Evolutionary conservation across 2,888 invertebrate genomes (phyloP).

Genomic region (Hirtodrosophila cameraria): DNA sequence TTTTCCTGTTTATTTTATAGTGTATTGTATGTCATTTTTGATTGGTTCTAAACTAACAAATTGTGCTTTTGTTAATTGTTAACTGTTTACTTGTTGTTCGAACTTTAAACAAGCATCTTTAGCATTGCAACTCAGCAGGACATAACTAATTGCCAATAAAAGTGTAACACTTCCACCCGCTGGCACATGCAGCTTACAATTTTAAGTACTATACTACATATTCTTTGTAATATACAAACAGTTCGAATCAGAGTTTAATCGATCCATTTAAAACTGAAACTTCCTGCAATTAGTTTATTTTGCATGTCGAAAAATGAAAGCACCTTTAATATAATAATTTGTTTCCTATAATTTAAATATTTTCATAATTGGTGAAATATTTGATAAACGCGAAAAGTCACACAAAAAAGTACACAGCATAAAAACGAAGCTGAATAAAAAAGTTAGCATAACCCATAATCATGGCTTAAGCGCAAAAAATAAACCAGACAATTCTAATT

Average conservation of each 20-base stretch:
- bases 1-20: neutral
- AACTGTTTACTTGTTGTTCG: neutral
- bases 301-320: conserved; percentile 28
- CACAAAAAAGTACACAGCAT: conserved; percentile 24
- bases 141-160: conserved; percentile 9
- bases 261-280: neutral
- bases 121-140: conserved; percentile 4
- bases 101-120: neutral
- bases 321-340: conserved; percentile 45
- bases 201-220: neutral
- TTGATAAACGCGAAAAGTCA: conserved; percentile 11
- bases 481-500: conserved; percentile 76
- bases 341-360: conserved; percentile 73
- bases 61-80: neutral
- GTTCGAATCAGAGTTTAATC: neutral
- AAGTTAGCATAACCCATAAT: conserved; percentile 62
- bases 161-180: conserved; percentile 2
- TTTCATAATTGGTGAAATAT: conserved; percentile 56
- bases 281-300: conserved; percentile 30
- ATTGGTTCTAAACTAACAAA: neutral
- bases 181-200: neutral
- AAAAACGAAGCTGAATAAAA: conserved; percentile 22
- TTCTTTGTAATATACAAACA: conserved; percentile 8
- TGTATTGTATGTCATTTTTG: neutral
- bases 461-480: conserved; percentile 69